Evolutionary conservation across 2,113 vertebrate species (phyloP).

Genomic region (Phalacrocorax pelagicus): DNA sequence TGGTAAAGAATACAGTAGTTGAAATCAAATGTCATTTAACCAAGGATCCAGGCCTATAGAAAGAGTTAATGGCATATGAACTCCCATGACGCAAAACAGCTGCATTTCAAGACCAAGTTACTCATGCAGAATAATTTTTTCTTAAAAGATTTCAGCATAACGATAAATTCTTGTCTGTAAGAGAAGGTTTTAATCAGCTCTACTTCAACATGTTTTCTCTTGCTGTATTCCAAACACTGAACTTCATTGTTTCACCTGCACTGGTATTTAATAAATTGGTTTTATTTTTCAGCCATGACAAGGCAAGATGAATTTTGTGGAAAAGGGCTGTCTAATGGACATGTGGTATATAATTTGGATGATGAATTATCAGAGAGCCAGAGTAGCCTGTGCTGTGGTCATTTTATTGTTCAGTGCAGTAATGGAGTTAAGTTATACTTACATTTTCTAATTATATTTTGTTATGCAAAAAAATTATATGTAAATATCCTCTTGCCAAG

Average conservation of each 20-base stretch:
- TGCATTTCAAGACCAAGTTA: not conserved
- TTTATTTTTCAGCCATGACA: not conserved
- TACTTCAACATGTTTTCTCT: not conserved
- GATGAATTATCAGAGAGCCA: not conserved
- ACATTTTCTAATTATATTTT: constrained; percentile 8
- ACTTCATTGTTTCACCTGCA: not conserved
- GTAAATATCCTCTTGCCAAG: not conserved
- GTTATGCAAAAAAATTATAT: not conserved
- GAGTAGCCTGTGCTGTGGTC: constrained; percentile 16
- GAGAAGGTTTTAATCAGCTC: not conserved
- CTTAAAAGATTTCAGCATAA: not conserved
- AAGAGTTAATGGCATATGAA: not conserved
- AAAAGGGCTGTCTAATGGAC: not conserved
- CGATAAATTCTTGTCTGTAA: not conserved
- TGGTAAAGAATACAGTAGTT: not conserved
- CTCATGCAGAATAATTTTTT: not conserved
- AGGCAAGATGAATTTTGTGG: not conserved
- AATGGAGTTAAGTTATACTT: constrained; percentile 17
- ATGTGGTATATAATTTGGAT: constrained; percentile 7
- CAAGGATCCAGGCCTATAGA: not conserved
- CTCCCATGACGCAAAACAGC: not conserved
- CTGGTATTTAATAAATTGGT: not conserved
- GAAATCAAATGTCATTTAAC: not conserved
- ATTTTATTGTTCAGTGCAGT: not conserved
- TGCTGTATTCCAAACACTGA: not conserved